phyloP scores from a whole-genome alignment of 92 coral and sea anemone genomes.

The Epizoanthus scotinus region DNA sequence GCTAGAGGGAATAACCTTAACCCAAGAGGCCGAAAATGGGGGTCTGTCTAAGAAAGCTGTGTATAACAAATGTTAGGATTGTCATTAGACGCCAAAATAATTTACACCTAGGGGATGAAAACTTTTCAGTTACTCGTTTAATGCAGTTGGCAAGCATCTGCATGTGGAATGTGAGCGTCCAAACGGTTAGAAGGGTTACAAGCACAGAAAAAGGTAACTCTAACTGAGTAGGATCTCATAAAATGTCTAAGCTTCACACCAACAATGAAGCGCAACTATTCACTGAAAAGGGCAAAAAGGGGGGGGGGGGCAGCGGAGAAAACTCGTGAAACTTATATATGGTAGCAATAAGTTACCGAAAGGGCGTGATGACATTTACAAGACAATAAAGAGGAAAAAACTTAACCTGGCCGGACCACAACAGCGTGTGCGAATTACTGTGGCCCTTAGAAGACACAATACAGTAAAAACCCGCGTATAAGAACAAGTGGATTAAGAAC shows the following conservation, averaged over 20 bases:
- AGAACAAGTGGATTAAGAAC: constrained; percentile 43
- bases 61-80: not conserved
- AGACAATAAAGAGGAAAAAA: too few relatives aligned
- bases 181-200: constrained; percentile 25
- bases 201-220: constrained; percentile 24
- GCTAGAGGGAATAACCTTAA: not conserved
- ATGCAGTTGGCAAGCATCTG: not conserved
- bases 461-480: too few relatives aligned
- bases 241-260: constrained; percentile 20
- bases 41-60: constrained; percentile 13
- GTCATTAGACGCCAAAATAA: not conserved
- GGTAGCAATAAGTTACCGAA: too few relatives aligned
- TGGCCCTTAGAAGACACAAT: too few relatives aligned
- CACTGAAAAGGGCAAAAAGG: too few relatives aligned
- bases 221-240: constrained; percentile 1
- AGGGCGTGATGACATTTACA: too few relatives aligned
- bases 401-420: too few relatives aligned
- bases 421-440: too few relatives aligned
- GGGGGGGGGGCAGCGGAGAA: too few relatives aligned
- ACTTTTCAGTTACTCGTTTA: constrained; percentile 9
- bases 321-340: too few relatives aligned
- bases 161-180: not conserved
- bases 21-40: not conserved
- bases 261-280: not conserved
- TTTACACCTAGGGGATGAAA: constrained; percentile 14